Percentiles rank a stretch among this genome's conserved stretches.
These are phyloP conservation scores for Drosophila erecta DNA, from an alignment of 1,140 invertebrate genomes.

Conservation along the genomic window DNA sequence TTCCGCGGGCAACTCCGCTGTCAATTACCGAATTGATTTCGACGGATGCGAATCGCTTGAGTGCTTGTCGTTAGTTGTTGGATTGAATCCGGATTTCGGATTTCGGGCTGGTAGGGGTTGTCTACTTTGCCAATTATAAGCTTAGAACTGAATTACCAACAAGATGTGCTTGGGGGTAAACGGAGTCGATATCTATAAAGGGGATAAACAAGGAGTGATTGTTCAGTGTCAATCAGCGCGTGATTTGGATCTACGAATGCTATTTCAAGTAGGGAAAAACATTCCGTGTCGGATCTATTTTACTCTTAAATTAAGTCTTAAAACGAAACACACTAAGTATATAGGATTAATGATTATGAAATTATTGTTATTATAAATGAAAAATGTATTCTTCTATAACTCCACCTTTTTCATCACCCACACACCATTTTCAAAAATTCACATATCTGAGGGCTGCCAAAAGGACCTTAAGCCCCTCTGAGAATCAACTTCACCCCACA, in stretches of 20 bases:
- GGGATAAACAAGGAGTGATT: neutral
- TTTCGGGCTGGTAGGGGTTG: neutral
- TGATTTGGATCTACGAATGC: neutral
- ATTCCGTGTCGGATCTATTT: no score
- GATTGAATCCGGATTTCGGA: neutral
- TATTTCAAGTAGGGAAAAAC: no score
- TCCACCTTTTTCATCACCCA: neutral
- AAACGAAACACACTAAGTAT: no score
- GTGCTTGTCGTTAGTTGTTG: constrained; percentile 49
- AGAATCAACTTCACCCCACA: constrained; percentile 9
- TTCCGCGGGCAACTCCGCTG: constrained; percentile 69
- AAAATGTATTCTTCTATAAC: neutral
- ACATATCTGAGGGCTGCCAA: constrained; percentile 3
- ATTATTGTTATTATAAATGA: neutral
- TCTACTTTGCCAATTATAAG: constrained; percentile 60
- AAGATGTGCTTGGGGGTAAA: constrained; percentile 10
- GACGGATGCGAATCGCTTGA: constrained; percentile 49
- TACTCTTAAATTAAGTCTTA: neutral
- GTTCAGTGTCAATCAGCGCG: constrained; percentile 2
- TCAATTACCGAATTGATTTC: constrained; percentile 67
- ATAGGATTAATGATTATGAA: neutral
- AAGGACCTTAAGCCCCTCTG: neutral
- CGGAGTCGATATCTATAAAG: neutral
- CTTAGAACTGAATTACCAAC: constrained; percentile 53
- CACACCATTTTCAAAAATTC: neutral